Evolutionary conservation across 2,113 vertebrate genomes (phyloP).

Genomic region (Aix galericulata): DNA sequence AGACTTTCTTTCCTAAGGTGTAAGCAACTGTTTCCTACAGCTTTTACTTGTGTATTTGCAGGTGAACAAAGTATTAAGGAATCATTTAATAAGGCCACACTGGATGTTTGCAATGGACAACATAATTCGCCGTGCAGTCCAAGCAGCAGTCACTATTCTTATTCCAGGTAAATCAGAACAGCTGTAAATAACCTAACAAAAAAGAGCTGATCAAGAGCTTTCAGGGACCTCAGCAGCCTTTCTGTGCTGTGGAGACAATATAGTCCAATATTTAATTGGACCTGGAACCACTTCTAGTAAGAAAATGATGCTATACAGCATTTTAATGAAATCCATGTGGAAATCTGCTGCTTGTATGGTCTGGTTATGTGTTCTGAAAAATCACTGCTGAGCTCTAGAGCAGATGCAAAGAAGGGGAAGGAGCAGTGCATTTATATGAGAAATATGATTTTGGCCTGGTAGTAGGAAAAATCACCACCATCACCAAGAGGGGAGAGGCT

Average conservation of each 20-base stretch:
- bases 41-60: conserved; percentile 57
- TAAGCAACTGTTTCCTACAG: not conserved
- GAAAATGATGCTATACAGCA: not conserved
- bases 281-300: not conserved
- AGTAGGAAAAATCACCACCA: not conserved
- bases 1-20: not conserved
- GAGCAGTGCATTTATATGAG: not conserved
- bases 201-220: not conserved
- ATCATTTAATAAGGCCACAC: conserved; percentile 92
- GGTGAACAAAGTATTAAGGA: conserved; percentile 94
- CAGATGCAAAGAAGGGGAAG: not conserved
- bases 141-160: conserved; percentile 92
- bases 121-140: conserved; percentile 91
- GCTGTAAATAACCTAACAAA: not conserved
- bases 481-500: not conserved
- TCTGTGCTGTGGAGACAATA: too few relatives aligned
- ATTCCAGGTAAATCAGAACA: conserved; percentile 85
- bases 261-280: not conserved
- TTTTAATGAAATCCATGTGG: not conserved
- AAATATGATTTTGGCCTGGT: not conserved
- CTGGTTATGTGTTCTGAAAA: not conserved
- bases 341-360: not conserved
- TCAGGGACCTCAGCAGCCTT: too few relatives aligned
- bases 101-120: conserved; percentile 99
- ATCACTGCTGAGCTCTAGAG: not conserved